A percentile compares a stretch with the other conserved stretches of the same genome.
Conservation (phyloP, 2,888 invertebrate species). For the Sepiola atlantica region DNA sequence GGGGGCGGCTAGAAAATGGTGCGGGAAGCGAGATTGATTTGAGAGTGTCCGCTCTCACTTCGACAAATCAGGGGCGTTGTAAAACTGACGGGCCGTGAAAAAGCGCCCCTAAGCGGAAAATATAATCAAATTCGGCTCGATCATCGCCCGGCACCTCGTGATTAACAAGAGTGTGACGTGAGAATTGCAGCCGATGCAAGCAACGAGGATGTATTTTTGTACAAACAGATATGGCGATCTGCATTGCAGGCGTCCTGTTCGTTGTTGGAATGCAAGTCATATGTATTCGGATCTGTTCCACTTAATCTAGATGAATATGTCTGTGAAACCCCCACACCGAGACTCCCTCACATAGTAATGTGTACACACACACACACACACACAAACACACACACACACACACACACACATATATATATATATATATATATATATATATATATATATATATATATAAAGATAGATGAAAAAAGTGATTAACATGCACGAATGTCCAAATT, state of each 20-base stretch:
- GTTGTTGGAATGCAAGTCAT: neutral
- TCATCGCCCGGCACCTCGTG: neutral
- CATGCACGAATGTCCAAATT: too few species aligned
- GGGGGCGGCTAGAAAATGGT: too few species aligned
- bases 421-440: neutral
- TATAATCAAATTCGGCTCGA: constrained; percentile 21
- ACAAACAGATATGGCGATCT: neutral
- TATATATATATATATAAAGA: neutral
- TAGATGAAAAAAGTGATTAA: too few species aligned
- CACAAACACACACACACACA: too few species aligned
- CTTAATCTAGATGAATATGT: neutral
- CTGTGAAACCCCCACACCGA: neutral
- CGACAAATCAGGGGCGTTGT: constrained; percentile 12
- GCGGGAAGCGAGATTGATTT: neutral
- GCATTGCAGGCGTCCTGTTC: neutral
- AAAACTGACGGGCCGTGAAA: constrained; percentile 10
- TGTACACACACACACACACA: too few species aligned
- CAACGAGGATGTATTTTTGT: neutral
- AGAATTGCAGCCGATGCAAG: neutral
- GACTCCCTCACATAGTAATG: too few species aligned
- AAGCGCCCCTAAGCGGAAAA: constrained; percentile 14
- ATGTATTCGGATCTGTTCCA: neutral
- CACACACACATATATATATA: too few species aligned
- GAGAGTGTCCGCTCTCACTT: neutral
- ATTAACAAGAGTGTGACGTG: neutral